Conservation (phyloP, 2,797 vertebrate genomes). For the Cercopithecus petaurista region DNA sequence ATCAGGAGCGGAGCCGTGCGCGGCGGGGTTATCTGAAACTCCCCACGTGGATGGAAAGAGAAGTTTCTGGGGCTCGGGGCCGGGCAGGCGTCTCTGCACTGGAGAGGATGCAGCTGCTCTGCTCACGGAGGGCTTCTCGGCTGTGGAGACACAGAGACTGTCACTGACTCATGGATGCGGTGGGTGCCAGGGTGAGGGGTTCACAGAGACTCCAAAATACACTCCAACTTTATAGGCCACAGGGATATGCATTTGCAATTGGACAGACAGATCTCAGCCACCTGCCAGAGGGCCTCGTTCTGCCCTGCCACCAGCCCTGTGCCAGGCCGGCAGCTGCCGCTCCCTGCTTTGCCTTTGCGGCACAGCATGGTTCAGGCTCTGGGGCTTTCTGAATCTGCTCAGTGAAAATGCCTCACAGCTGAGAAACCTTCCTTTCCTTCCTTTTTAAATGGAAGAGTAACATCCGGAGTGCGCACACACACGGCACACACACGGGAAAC, state of each 20-base stretch:
- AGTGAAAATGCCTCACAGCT: not conserved
- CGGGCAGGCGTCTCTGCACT: slow-evolving; percentile 12
- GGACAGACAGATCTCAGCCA: not conserved
- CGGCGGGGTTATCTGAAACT: slow-evolving; percentile 84
- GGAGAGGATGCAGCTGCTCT: not conserved
- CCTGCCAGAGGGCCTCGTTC: rapidly evolving
- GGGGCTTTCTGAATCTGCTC: not conserved
- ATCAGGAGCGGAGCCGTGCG: not conserved
- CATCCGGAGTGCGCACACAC: rapidly evolving
- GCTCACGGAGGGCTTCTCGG: slow-evolving; percentile 39
- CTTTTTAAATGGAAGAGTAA: not conserved
- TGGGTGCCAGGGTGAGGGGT: rapidly evolving
- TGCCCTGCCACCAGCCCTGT: not conserved
- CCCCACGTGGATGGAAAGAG: slow-evolving; percentile 86
- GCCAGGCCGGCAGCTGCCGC: not conserved
- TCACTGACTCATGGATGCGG: rapidly evolving
- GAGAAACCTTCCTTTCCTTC: too few relatives aligned
- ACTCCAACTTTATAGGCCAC: not conserved
- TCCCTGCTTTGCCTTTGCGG: too few relatives aligned
- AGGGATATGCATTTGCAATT: too few relatives aligned
- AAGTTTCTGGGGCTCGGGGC: slow-evolving; percentile 81
- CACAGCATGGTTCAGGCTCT: not conserved
- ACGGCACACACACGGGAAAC: rapidly evolving
- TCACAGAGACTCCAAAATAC: not conserved
- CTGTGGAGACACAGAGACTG: slow-evolving; percentile 51